Conservation (phyloP, 2,888 invertebrate species). For the Bellardia pandia region DNA sequence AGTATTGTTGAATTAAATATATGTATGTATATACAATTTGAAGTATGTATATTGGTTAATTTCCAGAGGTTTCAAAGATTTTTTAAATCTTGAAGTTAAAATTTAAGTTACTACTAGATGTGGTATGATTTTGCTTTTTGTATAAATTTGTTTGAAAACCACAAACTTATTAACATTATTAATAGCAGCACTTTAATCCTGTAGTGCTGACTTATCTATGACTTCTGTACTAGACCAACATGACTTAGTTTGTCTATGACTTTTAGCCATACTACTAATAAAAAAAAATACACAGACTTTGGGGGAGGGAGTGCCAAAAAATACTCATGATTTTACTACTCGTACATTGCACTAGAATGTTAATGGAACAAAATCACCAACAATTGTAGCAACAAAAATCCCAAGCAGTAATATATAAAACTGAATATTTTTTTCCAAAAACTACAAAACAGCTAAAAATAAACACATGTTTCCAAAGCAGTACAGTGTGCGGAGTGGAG, state of each 20-base stretch:
- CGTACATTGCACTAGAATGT: background rate
- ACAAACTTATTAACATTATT: background rate
- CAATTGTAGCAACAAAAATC: background rate
- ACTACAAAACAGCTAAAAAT: background rate
- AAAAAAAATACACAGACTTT: background rate
- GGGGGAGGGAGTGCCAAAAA: constrained; percentile 22
- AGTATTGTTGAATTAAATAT: too few species aligned
- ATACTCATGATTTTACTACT: background rate
- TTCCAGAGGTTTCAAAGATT: too few species aligned
- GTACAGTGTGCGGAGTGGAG: background rate
- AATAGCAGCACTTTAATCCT: background rate
- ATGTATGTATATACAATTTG: too few species aligned
- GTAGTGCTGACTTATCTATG: background rate
- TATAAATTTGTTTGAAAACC: background rate
- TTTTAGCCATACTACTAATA: background rate
- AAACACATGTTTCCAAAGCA: background rate
- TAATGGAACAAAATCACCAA: background rate
- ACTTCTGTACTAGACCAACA: constrained; percentile 31
- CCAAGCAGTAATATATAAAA: background rate
- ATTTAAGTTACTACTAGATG: too few species aligned
- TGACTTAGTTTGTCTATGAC: constrained; percentile 12
- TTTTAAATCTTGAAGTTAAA: too few species aligned
- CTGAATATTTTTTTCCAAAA: background rate
- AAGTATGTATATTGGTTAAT: too few species aligned
- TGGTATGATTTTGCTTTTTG: too few species aligned